Conservation (phyloP, 2,797 vertebrate genomes). For the Aplochiton taeniatus region DNA sequence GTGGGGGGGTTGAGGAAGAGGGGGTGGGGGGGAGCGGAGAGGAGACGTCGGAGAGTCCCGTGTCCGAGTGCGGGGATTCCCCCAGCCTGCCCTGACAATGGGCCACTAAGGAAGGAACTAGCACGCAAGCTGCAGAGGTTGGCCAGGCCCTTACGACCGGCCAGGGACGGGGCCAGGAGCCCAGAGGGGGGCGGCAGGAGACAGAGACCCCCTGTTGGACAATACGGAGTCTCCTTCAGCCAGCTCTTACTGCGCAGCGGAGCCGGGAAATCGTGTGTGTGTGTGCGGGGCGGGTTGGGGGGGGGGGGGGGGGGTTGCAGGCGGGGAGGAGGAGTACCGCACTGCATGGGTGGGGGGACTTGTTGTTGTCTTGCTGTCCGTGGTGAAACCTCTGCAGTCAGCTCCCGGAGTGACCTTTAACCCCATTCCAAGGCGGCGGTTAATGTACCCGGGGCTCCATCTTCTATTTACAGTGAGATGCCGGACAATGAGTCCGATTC, state of each 20-base stretch:
- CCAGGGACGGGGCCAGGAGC: constrained; percentile 43
- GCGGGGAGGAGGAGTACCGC: too few species aligned
- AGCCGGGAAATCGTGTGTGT: background rate
- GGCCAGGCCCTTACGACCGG: constrained; percentile 50
- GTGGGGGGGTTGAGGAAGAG: constrained; percentile 9
- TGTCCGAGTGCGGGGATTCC: constrained; percentile 72
- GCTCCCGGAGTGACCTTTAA: constrained; percentile 37
- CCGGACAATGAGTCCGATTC: constrained; percentile 31
- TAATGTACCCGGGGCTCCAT: constrained; percentile 23
- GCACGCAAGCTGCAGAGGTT: constrained; percentile 50
- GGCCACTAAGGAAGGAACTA: constrained; percentile 76
- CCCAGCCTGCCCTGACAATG: constrained; percentile 67
- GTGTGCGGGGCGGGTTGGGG: too few species aligned
- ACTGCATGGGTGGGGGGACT: background rate
- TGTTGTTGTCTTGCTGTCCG: constrained; percentile 21
- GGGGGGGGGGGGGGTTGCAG: too few species aligned
- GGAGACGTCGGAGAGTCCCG: constrained; percentile 42
- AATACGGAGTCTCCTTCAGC: background rate
- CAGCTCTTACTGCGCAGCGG: too few species aligned
- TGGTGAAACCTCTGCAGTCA: constrained; percentile 33
- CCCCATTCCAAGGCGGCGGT: constrained; percentile 22
- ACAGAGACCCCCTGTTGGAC: too few species aligned
- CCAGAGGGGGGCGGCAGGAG: constrained; percentile 6
- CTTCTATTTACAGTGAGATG: constrained; percentile 34
- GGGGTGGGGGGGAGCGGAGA: constrained; percentile 36